Evolutionary conservation across 2,113 vertebrate genomes (phyloP).

Genomic region (Trachemys scripta): DNA sequence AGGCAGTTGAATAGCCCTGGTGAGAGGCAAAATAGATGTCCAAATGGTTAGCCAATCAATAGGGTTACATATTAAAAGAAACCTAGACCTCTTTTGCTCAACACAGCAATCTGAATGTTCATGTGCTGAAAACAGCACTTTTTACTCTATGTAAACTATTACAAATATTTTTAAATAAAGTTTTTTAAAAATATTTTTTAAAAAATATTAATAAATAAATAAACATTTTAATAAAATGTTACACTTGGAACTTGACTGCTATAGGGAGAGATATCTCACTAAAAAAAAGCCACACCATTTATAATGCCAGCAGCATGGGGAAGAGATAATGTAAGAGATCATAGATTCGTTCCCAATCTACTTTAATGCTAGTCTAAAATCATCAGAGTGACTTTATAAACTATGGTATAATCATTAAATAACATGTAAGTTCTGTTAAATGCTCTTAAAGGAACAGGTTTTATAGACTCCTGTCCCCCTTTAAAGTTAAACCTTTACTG

Average conservation of each 20-base stretch:
- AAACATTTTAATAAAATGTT: constrained; percentile 50
- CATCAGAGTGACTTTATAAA: background rate
- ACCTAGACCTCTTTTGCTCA: background rate
- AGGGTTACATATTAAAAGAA: background rate
- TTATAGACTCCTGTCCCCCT: background rate
- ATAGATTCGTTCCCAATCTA: background rate
- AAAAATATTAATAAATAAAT: constrained; percentile 26
- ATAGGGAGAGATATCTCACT: constrained; percentile 21
- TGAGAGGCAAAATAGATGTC: background rate
- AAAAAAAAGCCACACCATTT: constrained; percentile 26
- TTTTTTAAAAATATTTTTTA: no score
- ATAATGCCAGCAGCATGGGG: constrained; percentile 26
- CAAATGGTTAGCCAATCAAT: background rate
- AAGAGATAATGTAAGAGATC: constrained; percentile 15
- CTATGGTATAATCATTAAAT: background rate
- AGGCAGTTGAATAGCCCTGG: background rate
- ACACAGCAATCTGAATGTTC: background rate
- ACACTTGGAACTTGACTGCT: constrained; percentile 18
- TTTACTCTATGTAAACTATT: background rate
- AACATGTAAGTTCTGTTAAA: background rate
- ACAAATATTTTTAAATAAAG: constrained; percentile 31
- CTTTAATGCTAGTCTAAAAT: background rate
- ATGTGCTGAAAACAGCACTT: background rate
- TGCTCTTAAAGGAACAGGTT: constrained; percentile 4
- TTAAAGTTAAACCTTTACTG: background rate